Evolutionary conservation across 1,140 invertebrate genomes (phyloP).

Genomic region (Nautilus pompilius): DNA sequence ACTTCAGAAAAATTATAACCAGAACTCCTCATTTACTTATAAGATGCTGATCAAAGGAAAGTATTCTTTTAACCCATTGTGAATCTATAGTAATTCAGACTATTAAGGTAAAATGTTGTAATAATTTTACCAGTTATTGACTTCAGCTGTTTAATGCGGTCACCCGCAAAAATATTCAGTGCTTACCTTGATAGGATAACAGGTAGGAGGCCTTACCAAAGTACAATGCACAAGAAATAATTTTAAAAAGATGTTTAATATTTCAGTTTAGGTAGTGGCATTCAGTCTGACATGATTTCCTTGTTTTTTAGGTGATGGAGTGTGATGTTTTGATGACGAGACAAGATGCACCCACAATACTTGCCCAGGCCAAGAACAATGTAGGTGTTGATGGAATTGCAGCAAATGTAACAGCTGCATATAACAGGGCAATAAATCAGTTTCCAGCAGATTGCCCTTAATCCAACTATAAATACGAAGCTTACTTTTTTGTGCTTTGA

Average conservation of each 20-base stretch:
- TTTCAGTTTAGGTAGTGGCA: not conserved
- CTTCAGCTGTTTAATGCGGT: not conserved
- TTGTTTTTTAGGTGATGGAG: slow-evolving; percentile 42
- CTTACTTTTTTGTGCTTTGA: too few species aligned
- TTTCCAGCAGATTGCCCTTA: too few species aligned
- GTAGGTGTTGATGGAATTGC: slow-evolving; percentile 44
- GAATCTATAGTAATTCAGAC: not conserved
- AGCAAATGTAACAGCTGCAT: too few species aligned
- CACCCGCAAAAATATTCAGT: not conserved
- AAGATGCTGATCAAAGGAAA: not conserved
- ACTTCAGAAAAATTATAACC: not conserved
- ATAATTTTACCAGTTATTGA: not conserved
- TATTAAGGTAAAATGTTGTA: not conserved
- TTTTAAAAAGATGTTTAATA: not conserved
- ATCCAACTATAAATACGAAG: too few species aligned
- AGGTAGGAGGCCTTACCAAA: not conserved
- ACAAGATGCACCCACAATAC: slow-evolving; percentile 48
- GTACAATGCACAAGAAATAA: not conserved
- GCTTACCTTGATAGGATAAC: not conserved
- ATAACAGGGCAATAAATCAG: too few species aligned
- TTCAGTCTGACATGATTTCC: not conserved
- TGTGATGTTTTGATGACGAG: slow-evolving; percentile 49
- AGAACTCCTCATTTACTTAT: not conserved
- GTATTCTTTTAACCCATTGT: not conserved
- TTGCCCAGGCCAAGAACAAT: slow-evolving; percentile 49